phyloP scores from a whole-genome alignment of 2,797 vertebrate species.

The Microcaecilia unicolor region DNA sequence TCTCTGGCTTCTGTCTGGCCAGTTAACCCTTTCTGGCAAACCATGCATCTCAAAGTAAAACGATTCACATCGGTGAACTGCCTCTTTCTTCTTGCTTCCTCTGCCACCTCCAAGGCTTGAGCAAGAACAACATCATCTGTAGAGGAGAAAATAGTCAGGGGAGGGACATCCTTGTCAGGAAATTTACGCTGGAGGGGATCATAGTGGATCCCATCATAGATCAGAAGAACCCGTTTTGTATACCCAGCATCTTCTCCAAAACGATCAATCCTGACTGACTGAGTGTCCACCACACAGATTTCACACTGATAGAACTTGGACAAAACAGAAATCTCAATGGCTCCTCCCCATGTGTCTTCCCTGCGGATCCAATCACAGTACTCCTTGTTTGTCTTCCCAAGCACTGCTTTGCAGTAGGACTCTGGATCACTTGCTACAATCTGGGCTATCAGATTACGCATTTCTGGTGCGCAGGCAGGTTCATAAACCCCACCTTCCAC shows the following conservation, averaged over 20 bases:
- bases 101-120: constrained; percentile 86
- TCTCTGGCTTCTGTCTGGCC: constrained; percentile 90
- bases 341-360: constrained; percentile 92
- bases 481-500: constrained; percentile 89
- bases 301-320: constrained; percentile 95
- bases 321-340: constrained; percentile 92
- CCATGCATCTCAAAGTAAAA: constrained; percentile 88
- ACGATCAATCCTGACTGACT: constrained; percentile 89
- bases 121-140: constrained; percentile 82
- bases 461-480: constrained; percentile 75
- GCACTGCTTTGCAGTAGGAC: constrained; percentile 80
- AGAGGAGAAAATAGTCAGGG: constrained; percentile 87
- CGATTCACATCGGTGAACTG: constrained; percentile 92
- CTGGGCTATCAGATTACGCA: constrained; percentile 87
- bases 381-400: constrained; percentile 86
- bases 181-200: constrained; percentile 79
- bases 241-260: constrained; percentile 94
- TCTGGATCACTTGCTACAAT: constrained; percentile 83
- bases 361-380: constrained; percentile 91
- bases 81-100: constrained; percentile 83
- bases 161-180: constrained; percentile 64
- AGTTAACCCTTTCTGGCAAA: constrained; percentile 91
- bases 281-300: constrained; percentile 95
- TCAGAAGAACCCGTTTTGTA: constrained; percentile 79
- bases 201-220: constrained; percentile 96